These are phyloP conservation scores for Tethya wilhelma DNA, from an alignment of 37 sponge, comb jelly and placozoan species.

Conservation along the genomic window DNA sequence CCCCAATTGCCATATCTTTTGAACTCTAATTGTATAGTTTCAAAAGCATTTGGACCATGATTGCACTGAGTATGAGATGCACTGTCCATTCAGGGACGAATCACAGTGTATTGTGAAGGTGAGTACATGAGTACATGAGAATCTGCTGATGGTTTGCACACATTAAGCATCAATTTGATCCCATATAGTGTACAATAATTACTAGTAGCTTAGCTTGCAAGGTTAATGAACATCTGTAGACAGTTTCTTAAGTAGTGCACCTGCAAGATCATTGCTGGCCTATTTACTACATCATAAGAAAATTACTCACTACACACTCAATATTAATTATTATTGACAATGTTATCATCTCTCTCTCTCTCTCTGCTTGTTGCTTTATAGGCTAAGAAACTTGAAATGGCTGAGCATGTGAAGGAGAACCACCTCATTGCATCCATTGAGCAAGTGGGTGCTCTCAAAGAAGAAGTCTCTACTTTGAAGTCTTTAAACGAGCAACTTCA, in stretches of 20 bases:
- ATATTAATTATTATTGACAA: no score
- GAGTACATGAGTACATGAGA: background rate
- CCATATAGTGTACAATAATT: no score
- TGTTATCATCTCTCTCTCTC: no score
- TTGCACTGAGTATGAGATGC: conserved; percentile 43
- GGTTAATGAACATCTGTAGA: no score
- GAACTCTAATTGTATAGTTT: conserved; percentile 9
- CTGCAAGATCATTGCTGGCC: no score
- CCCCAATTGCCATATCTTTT: no score
- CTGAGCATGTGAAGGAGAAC: conserved; percentile 7
- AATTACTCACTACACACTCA: no score
- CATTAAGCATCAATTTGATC: background rate
- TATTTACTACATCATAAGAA: no score
- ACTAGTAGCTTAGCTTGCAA: no score
- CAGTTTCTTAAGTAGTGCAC: no score
- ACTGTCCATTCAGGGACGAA: conserved; percentile 20
- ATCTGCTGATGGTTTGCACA: background rate
- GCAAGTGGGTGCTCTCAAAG: background rate
- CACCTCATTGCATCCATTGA: conserved; percentile 9
- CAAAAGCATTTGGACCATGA: conserved; percentile 35
- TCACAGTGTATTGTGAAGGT: conserved; percentile 36
- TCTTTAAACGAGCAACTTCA: background rate
- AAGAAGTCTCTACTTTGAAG: background rate
- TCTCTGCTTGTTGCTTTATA: background rate
- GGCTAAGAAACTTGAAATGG: conserved; percentile 35